Evolutionary conservation across 2,888 invertebrate genomes (phyloP), one percentile per base, ranked within the genome.

Genomic region (Xanthia icteritia): DNA sequence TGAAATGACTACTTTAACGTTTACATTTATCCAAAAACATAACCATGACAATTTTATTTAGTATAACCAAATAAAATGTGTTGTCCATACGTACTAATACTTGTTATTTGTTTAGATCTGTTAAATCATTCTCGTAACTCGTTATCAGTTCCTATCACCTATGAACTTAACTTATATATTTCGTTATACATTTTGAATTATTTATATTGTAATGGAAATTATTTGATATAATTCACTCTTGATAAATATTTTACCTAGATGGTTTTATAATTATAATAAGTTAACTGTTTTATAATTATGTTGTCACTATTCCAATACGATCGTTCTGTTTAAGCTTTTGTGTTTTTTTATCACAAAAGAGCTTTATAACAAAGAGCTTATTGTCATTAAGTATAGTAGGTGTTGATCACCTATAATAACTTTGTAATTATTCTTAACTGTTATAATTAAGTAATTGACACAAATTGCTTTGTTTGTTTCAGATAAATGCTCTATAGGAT

Each of bases 401-500:
- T n/a, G n/a, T n/a, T 82, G 74, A 79, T 73, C 76, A 76, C 81
- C 73, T 73, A 0, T 70, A 83, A 73, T 71, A 63, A 72, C 27
- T 83, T 72, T 51, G 36, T 83, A 77, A 68, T 73, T 73, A 85
- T 71, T 86, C 13, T 83, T 73, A 68, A 45, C 60, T 54, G 13
- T 68, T 31, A 36, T 77, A 77, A 86, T 83, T 86, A 69, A 56
- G 63, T 74, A 63, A 83, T 66, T 90, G 78, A 90, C 85, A 84
- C 86, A 81, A 88, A 90, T 90, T 89, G 27, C 81, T 88, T 90
- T 92, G 88, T 93, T 95, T 94, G 94, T 96, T 96, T 86, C 96
- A 96, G 96, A 95, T 92, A 94, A 94, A 91, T 96, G 96, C 86
- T 92, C 94, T 51, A 86, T 94, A 85, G 92, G 92, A 77, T 95